Evolutionary conservation across 2,888 invertebrate genomes (phyloP).

Genomic region (Lucinisca nassula): DNA sequence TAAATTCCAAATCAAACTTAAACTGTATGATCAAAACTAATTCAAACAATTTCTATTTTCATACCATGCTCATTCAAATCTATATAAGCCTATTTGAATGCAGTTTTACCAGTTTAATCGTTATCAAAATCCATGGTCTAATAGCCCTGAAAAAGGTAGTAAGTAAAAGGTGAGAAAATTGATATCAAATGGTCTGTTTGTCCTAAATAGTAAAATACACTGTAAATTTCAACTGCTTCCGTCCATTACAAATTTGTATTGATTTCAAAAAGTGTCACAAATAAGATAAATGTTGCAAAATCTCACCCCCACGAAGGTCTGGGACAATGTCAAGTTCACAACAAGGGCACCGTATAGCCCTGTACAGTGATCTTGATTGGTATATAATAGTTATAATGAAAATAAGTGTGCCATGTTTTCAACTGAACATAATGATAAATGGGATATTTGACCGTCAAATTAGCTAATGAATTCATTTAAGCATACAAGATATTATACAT

Average conservation of each 20-base stretch:
- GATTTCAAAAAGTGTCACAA: not conserved
- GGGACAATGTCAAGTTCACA: not conserved
- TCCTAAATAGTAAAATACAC: not conserved
- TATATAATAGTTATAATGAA: not conserved
- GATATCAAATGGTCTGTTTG: not conserved
- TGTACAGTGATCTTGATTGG: too few relatives aligned
- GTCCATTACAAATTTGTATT: not conserved
- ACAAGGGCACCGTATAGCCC: too few relatives aligned
- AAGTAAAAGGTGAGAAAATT: not conserved
- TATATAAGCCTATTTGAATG: too few relatives aligned
- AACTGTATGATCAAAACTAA: too few relatives aligned
- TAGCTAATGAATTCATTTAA: too few relatives aligned
- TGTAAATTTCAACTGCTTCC: not conserved
- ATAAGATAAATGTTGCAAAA: conserved; percentile 1
- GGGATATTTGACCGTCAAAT: not conserved
- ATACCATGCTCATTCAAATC: too few relatives aligned
- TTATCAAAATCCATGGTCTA: too few relatives aligned
- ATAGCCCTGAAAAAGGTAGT: too few relatives aligned
- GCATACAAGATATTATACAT: too few relatives aligned
- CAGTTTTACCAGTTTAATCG: too few relatives aligned
- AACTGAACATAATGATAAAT: not conserved
- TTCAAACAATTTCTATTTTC: too few relatives aligned
- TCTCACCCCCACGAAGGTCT: not conserved
- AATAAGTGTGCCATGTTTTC: not conserved
- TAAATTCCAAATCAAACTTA: too few relatives aligned